Evolutionary conservation across 2,113 vertebrate species (phyloP), one percentile per base, ranked within the genome.

Genomic region (Alectura lathami): DNA sequence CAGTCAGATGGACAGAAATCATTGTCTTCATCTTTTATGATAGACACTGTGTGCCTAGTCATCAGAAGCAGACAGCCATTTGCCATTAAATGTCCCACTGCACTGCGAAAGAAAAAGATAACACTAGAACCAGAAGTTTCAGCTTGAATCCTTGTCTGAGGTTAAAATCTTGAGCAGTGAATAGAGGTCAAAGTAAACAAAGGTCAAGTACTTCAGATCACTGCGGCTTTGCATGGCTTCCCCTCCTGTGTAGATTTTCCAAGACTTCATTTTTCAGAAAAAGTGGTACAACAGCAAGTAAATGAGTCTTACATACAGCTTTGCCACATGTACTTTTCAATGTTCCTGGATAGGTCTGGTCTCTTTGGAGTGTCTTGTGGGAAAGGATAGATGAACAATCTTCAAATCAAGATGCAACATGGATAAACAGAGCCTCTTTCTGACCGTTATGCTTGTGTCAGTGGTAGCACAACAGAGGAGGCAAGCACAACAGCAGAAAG

Each of bases 401-500:
- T 79, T 54, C 67, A 69, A 70, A 78, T 67, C 29, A 56, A 68
- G 36, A 14, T 17, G 8, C 40, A 88, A 21, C 9, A 8, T 7
- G 24, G 76, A 84, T 57, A 69, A 90, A 72, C 38, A 83, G 24
- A 76, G 79, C 67, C 67, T 86, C 26, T 92, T 83, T 72, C 68
- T 74, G 43, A n/a, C 13, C n/a, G 1, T 26, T 23, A 24, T 6
- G 11, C 27, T 13, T 1, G 0, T 50, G 43, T 30, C 43, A 75
- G 57, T 78, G 15, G 20, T 13, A 89, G 26, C 15, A 38, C 27
- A 45, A 11, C 27, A 45, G 11, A 64, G 8, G 9, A 15, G 20
- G 3, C 8, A 42, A 66, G 3, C 0, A 3, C 13, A 30, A 17
- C 6, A 8, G 34, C 24, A 72, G 24, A 18, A 78, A 22, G 7